Evolutionary conservation across 2,888 invertebrate species (phyloP), one percentile per base, ranked within the genome.

Genomic region (Drosophila hamatofila): DNA sequence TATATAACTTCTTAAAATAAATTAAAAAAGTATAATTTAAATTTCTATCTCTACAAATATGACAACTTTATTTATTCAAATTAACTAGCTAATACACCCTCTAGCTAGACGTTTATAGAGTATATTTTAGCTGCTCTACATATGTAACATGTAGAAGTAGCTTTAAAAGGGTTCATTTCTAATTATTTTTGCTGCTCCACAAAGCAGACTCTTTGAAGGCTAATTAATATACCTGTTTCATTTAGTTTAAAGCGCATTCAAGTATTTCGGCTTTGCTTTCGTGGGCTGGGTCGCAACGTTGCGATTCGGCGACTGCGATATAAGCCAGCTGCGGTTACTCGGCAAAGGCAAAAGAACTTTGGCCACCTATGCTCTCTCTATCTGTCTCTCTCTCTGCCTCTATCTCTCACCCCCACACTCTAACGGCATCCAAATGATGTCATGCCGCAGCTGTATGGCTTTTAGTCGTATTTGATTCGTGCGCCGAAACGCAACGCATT

Each of bases 261-360:
- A 21, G 2, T 56, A 33, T 33, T 56, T 42, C 18, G 25, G 21
- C 54, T 16, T 12, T 49, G 30, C 1, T 33, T 49, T 18, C 21
- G 25, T 35, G 39, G 23, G 33, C n/a, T 18, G 9, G 16, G 9
- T 6, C n/a, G 27, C 16, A 60, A n/a, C 3, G 30, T 27, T 49
- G 54, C 35, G 55, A 56, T 25, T 44, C 30, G 18, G 21, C 23
- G 37, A 54, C 66, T 59, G 18, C 72, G 68, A 74, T 46, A 55
- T 58, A 42, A 48, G 52, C 57, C 72, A 73, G 59, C 72, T 68
- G 59, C 30, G 54, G 63, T 48, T 57, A 35, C 39, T 56, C 33
- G 18, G 35, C 55, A 39, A 41, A 12, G 25, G 12, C 14, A 30
- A n/a, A n/a, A 37, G 56, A 42, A 21, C 33, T 18, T 21, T 18